Conservation (phyloP, 2,888 invertebrate genomes). For the Tuta absoluta region DNA sequence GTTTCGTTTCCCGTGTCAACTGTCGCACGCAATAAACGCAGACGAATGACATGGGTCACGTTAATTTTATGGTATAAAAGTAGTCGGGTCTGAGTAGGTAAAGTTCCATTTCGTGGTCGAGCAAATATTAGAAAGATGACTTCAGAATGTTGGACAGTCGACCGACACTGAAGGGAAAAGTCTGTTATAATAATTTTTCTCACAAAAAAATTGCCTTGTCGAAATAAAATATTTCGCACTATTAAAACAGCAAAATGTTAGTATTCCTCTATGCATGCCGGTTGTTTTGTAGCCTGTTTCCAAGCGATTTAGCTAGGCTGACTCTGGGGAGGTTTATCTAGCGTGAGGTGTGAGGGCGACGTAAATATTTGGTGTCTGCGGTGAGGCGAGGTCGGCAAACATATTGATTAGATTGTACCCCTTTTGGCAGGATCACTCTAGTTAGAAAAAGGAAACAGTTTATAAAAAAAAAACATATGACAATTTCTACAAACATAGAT, state of each 20-base stretch:
- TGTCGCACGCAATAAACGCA: neutral
- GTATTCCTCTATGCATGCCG: neutral
- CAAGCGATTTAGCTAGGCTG: neutral
- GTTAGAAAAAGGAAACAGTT: neutral
- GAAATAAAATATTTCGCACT: no score
- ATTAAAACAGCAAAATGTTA: no score
- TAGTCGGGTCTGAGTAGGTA: no score
- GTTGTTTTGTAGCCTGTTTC: neutral
- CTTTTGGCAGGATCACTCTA: neutral
- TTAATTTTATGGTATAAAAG: no score
- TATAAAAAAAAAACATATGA: no score
- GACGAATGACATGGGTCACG: neutral
- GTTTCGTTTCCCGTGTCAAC: neutral
- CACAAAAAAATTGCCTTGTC: no score
- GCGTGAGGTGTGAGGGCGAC: conserved; percentile 33
- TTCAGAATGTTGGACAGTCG: no score
- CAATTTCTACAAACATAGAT: no score
- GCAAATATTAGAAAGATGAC: no score
- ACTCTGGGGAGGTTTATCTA: neutral
- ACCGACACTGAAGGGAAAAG: no score
- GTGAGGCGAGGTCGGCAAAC: conserved; percentile 28
- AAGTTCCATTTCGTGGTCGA: no score
- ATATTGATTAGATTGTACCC: conserved; percentile 2
- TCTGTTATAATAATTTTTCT: no score
- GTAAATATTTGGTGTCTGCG: conserved; percentile 52